Percentiles rank a stretch among this genome's conserved stretches.
These are phyloP conservation scores for Thamnophis sirtalis DNA, from an alignment of 2,113 vertebrate species.

Conservation along the genomic window DNA sequence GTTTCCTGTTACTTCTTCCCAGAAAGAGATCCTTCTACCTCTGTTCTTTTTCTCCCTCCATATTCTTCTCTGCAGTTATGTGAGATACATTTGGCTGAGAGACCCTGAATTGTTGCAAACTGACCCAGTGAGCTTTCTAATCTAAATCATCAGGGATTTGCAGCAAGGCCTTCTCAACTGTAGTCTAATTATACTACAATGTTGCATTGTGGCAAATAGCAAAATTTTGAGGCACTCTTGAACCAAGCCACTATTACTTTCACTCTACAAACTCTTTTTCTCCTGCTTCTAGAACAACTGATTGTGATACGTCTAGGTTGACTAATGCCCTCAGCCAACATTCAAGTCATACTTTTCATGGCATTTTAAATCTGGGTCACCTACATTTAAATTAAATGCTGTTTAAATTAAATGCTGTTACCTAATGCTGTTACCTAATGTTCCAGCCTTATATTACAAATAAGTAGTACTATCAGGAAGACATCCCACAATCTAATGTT, in stretches of 20 bases:
- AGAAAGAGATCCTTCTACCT: background rate
- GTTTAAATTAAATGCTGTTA: background rate
- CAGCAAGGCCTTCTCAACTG: background rate
- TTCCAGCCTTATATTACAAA: background rate
- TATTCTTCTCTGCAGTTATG: background rate
- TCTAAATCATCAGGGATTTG: background rate
- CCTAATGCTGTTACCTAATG: too few species aligned
- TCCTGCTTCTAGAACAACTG: background rate
- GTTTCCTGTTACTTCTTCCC: background rate
- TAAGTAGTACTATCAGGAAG: background rate
- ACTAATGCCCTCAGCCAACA: background rate
- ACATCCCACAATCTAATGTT: background rate
- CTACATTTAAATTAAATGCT: background rate
- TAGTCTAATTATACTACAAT: background rate
- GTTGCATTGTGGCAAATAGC: background rate
- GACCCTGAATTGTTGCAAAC: background rate
- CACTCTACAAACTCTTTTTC: background rate
- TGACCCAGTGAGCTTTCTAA: background rate
- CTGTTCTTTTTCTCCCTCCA: background rate
- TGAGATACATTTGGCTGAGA: background rate
- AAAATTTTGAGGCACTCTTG: background rate
- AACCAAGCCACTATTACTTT: background rate
- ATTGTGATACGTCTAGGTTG: background rate
- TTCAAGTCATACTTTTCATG: background rate
- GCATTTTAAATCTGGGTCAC: background rate